Evolutionary conservation across 2,888 invertebrate species (phyloP), one percentile per base, ranked within the genome.

Genomic region (Dyspetes luteomarginatus): DNA sequence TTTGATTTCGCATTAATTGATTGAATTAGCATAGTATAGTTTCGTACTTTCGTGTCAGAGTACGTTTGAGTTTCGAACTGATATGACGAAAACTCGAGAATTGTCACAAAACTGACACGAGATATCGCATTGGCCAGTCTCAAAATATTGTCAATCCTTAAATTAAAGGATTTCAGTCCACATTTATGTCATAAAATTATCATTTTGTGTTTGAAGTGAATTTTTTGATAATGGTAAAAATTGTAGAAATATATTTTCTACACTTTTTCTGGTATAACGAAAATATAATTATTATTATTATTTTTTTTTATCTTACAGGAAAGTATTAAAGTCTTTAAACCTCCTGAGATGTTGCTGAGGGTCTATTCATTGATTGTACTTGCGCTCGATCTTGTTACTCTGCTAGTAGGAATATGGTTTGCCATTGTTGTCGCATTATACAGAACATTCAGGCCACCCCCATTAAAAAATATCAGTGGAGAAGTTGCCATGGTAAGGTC

Each of bases 401-500:
- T 95, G 12, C 75, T 93, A 48, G 82, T 94, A 1, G 94, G 93
- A 88, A 93, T 94, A 64, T 88, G 93, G 58, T 93, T 92, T 90
- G 93, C 94, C 12, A 91, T 94, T 15, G 79, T 94, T 12, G 92
- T 93, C 79, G 93, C 94, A 4, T 64, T 92, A 1, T 93, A 93
- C 85, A 93, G 94, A 84, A 87, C 93, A 3, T 91, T 94, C 71
- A 92, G 92, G 82, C 94, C 95, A 76, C 94, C 94, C 24, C 93
- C 94, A 0, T 87, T 94, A 82, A 96, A 96, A 90, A 93, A 93
- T 83, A 92, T 96, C 0, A 90, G 92, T 75, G 93, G 93, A 79
- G 95, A 96, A 92, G 93, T 94, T 30, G 95, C 94, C 24, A 91
- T 96, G 92, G 94, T 94, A 92, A 92, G 91, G 84, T 75, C 62